Base-by-base conservation (phyloP, 2,113 vertebrate genomes). In the Chlorodrepanis virens region DNA sequence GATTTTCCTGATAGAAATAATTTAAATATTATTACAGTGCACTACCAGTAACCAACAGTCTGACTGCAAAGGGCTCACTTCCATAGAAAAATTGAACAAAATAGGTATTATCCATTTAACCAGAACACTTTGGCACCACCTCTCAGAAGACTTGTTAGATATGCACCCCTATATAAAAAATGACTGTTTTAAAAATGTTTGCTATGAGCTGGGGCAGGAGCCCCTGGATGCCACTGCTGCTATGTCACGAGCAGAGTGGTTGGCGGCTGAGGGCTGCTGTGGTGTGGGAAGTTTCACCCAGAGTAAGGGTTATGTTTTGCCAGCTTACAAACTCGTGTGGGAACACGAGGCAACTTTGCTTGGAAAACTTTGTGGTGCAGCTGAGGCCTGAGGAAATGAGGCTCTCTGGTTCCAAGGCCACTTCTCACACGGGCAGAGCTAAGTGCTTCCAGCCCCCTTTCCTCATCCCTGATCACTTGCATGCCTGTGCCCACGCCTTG, bases 391-490 rank as follows among this genome's bases (percentile, higher is more conserved):
- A 93, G 75, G 90, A 92, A 95, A 86, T 23, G 44, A 76, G 49
- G 49, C 37, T 10, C 8, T 45, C 52, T 54, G 63, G 29, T 75
- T 91, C 77, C 89, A 91, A 87, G 69, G 91, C 42, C 47, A 47
- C 81, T 81, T 84, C 77, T 91, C 69, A 59, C 56, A 50, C 4
- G n/a, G 72, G 59, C 87, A 87, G 78, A 74, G 52, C 37, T 50
- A 77, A 91, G 77, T 67, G 87, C 64, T 96, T 94, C 83, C 96
- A 95, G 72, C 25, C 42, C 45, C 47, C 60, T 91, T 87, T 65
- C 81, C 77, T 84, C 69, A 59, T 24, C 52, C 29, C 52, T 67
- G 81, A 82, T 75, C 72, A 44, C 76, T 94, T 82, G 77, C 72
- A 91, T 1, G 16, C 60, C 77, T 54, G 39, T 86, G 60, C 47